Evolutionary conservation across 2,797 vertebrate genomes (phyloP), one percentile per base, ranked within the genome.

Genomic region (Triplophysa bombifrons): DNA sequence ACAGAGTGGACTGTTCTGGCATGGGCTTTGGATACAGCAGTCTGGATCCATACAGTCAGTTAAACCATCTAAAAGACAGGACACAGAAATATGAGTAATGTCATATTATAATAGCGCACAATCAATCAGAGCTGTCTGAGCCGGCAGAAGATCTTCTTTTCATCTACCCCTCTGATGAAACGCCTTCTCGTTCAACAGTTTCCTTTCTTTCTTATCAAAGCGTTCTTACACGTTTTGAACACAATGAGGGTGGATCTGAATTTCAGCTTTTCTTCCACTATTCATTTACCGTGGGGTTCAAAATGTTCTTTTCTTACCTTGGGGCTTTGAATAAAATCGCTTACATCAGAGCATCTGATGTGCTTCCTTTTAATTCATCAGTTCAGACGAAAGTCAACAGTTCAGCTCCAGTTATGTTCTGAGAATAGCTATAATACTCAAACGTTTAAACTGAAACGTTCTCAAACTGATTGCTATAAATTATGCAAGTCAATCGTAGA

Each of bases 41-140:
- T 99, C 98, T 0, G 97, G 98, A 90, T 99, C 98, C 92, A 99
- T 94, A 90, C 98, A 99, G 90, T 99, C 98, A 16, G 96, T 96
- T 78, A 99, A 93, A 85, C 98, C 98, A 86, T 99, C 98, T 99
- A 94, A 83, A 80, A 25, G n/a, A 78, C 41, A 61, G 38, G 41
- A 56, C 51, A 68, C 16, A 61, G 34, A 4, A 19, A 60, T 38
- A 56, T 64, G 63, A 78, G 41, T 50, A 19, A 63, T 50, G 66
- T 38, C 60, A 5, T 77, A 76, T 73, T 68, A 48, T 56, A 25
- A 74, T 69, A 22, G 51, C 17, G 13, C 16, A 55, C 38, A 61
- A 78, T 67, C 44, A 61, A 61, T 74, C 55, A 79, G 51, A 79
- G 58, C 50, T 48, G 71, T 34, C 61, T 27, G 66, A 72, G 70